A percentile compares a stretch with the other conserved stretches of the same genome.
Conservation (phyloP, 2,888 invertebrate genomes). For the Drosophila subquinaria region DNA sequence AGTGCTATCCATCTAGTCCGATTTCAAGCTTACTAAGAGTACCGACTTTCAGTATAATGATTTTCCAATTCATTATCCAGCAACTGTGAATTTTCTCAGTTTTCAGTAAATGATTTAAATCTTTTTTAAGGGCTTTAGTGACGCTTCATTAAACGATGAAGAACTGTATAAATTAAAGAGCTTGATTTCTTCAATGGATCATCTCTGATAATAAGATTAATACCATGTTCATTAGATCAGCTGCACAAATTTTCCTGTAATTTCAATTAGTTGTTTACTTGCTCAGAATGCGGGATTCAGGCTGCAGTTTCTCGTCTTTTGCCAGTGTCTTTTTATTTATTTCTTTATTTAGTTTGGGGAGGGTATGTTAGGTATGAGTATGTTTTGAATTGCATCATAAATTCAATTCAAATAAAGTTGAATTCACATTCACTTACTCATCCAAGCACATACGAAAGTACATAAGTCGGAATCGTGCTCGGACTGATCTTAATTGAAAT, state of each 20-base stretch:
- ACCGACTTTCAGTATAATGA: too few species aligned
- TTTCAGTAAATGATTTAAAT: not conserved
- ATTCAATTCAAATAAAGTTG: conserved; percentile 70
- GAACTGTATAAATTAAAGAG: not conserved
- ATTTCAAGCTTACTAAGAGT: too few species aligned
- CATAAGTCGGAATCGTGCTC: conserved; percentile 24
- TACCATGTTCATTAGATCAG: conserved; percentile 23
- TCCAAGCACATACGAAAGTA: conserved; percentile 21
- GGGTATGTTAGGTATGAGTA: conserved; percentile 8
- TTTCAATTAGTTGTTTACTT: conserved; percentile 38
- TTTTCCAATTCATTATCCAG: not conserved
- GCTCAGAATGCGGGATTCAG: conserved; percentile 49
- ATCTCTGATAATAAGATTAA: conserved; percentile 17
- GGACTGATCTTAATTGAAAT: conserved; percentile 71
- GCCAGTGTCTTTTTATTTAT: conserved; percentile 31
- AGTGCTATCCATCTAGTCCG: too few species aligned
- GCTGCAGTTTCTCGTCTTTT: conserved; percentile 18
- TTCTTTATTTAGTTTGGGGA: conserved; percentile 25
- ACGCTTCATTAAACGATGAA: conserved; percentile 16
- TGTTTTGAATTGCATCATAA: conserved; percentile 67
- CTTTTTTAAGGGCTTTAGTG: conserved; percentile 5
- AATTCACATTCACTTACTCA: conserved; percentile 68
- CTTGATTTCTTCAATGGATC: conserved; percentile 5
- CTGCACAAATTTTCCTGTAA: conserved; percentile 30
- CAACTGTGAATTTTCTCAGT: not conserved